Base-by-base conservation (phyloP, 2,888 invertebrate species). In the Ganaspis brasiliensis region DNA sequence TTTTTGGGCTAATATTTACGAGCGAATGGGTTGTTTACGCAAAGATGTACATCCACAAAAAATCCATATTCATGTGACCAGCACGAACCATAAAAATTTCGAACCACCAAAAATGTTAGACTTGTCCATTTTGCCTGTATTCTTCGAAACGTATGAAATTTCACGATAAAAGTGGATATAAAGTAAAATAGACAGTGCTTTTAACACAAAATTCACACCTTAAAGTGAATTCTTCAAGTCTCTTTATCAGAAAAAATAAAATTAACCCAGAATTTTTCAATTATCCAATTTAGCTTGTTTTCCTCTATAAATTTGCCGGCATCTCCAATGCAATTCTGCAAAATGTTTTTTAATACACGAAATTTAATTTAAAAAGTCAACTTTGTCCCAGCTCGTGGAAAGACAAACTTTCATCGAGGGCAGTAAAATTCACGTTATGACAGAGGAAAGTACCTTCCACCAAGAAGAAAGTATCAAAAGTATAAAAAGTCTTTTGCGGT, bases 381-480 rank as follows among this genome's bases (percentile, higher is more conserved):
- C 40, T 67, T 67, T 24, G 10, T n/a, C n/a, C n/a, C n/a, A 40
- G 14, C 9, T 67, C 24, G 40, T 24, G n/a, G n/a, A 26, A 67
- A 45, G 45, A 67, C 40, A 45, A 67, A 45, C 21, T 67, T 67
- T 67, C 63, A 19, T 45, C 24, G 63, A 67, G 63, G 63, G 45
- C 63, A 40, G 63, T 67, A 67, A 45, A 67, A 67, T 67, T 67
- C 67, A 40, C 67, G 24, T 67, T 67, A 67, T 67, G 24, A 26
- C 16, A 24, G 40, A 40, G 45, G 8, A 67, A 67, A 67, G 45
- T 67, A 24, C 67, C 24, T 67, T n/a, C 45, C 21, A 10, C 21
- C 24, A 14, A 45, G 67, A 21, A 67, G 26, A 14, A 67, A 67
- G 67, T 67, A 67, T 67, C 67, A 67, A 67, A 67, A 67, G 67